Base-by-base conservation (phyloP, 2,113 vertebrate species). In the Carollia perspicillata region DNA sequence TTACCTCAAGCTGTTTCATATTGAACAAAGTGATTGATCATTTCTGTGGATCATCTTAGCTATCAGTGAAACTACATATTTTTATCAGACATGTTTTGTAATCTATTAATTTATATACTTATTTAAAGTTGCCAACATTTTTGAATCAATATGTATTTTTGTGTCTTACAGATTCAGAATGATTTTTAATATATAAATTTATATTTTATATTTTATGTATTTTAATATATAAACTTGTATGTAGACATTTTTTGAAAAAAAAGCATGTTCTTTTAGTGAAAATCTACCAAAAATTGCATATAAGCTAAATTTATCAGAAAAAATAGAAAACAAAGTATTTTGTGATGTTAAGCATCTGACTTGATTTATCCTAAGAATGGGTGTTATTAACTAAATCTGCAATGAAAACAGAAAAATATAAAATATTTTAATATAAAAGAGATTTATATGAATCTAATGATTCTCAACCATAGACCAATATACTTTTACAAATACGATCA, bases 401-500 rank as follows among this genome's bases (percentile, higher is more conserved):
- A 94, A 75, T 44, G 23, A 93, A 85, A 87, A 89, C 2, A 78
- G 51, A 49, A 83, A 85, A 95, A 69, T 71, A 42, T 9, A 72
- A 89, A 90, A 81, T 30, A 40, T 55, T 77, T 86, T 75, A 53
- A 80, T 35, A 90, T 33, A 42, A 44, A 84, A 95, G 95, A 75
- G 14, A 35, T 72, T 60, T 78, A 68, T 0, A 40, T 35, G 16
- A 60, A 26, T 87, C 18, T 71, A 51, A 51, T 81, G 35, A 37
- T 51, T 66, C 5, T 84, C 26, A 58, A 68, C 1, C n/a, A 85
- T 6, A 72, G 14, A 81, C 16, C 4, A 58, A 55, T 80, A 53
- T 58, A 68, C 7, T 65, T 95, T 84, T 26, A 55, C 72, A 96
- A 80, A 78, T 33, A 69, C 42, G 4, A 63, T 33, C 6, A n/a